Conservation (phyloP, 1,140 invertebrate genomes). For the Steinernema khuongi region DNA sequence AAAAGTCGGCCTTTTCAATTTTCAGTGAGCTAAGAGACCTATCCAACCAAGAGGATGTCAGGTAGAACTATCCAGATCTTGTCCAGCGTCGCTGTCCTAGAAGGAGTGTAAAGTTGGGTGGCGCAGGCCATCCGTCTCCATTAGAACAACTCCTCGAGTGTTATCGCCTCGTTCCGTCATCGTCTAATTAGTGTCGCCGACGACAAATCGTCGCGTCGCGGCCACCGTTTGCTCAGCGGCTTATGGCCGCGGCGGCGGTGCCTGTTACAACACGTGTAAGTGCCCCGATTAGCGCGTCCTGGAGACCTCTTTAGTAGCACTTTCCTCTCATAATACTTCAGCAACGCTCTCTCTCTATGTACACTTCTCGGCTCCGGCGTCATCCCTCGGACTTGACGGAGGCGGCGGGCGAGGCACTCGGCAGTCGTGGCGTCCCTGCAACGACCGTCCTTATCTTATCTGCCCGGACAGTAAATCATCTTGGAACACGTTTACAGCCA, state of each 20-base stretch:
- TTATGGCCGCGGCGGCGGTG: not conserved
- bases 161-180: slow-evolving; percentile 11
- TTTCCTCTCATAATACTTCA: not conserved
- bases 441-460: not conserved
- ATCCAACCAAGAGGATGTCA: too few relatives aligned
- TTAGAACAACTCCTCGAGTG: not conserved
- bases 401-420: slow-evolving; percentile 5
- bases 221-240: not conserved
- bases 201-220: not conserved
- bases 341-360: not conserved
- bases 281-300: not conserved
- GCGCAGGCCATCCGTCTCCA: not conserved
- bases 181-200: not conserved
- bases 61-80: not conserved
- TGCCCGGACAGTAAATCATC: not conserved
- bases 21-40: too few relatives aligned
- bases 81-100: not conserved
- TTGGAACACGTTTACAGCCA: slow-evolving; percentile 4
- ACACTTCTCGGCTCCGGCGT: not conserved
- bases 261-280: slow-evolving; percentile 15
- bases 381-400: not conserved
- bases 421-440: not conserved
- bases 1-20: too few relatives aligned
- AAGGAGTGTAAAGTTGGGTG: not conserved
- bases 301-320: not conserved